Evolutionary conservation across 2,888 invertebrate genomes (phyloP).

Genomic region (Tupiocoris notatus): DNA sequence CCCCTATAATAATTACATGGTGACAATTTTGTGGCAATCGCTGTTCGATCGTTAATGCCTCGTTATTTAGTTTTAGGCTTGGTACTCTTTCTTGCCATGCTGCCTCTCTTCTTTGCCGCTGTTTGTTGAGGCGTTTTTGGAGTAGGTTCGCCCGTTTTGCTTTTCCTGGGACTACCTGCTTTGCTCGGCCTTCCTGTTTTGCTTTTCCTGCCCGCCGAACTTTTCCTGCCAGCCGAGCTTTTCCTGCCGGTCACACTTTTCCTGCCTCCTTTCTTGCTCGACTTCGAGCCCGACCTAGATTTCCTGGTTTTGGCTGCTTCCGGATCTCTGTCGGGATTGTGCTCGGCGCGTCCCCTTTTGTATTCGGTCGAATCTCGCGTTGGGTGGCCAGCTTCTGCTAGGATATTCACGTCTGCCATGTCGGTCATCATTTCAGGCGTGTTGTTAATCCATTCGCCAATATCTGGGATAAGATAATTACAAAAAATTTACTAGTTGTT

Average conservation of each 20-base stretch:
- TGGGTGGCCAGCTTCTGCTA: conserved; percentile 9
- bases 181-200: neutral
- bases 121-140: too few species aligned
- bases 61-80: conserved; percentile 15
- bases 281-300: neutral
- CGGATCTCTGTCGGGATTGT: conserved; percentile 13
- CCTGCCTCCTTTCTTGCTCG: neutral
- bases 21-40: too few species aligned
- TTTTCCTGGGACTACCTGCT: neutral
- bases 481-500: neutral
- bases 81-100: conserved; percentile 21
- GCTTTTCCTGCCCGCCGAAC: conserved; percentile 1
- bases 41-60: too few species aligned
- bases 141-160: too few species aligned
- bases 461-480: neutral
- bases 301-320: neutral
- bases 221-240: too few species aligned
- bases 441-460: conserved; percentile 25
- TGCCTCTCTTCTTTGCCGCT: neutral
- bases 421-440: conserved; percentile 23
- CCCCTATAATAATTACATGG: too few species aligned
- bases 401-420: conserved; percentile 6
- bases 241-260: neutral
- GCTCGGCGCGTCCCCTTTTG: conserved; percentile 15
- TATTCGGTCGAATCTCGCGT: conserved; percentile 20